A percentile compares a stretch with the other conserved stretches of the same genome.
Evolutionary conservation across 2,113 vertebrate species (phyloP).

Genomic region (Colaptes auratus): DNA sequence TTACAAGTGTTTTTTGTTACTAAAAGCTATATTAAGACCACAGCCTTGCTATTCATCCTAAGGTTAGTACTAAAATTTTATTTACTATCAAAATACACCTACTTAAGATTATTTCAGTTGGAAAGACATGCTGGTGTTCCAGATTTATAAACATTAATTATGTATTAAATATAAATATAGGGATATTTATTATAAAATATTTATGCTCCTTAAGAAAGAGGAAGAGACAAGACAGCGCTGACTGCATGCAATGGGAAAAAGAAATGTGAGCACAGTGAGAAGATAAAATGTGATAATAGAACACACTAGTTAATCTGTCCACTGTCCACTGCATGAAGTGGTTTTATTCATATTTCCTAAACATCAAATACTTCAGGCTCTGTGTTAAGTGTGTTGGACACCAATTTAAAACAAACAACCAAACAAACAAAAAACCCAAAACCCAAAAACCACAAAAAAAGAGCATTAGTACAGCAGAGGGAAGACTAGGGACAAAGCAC

Average conservation of each 20-base stretch:
- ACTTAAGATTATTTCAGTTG: not conserved
- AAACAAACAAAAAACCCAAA: not conserved
- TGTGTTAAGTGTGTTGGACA: not conserved
- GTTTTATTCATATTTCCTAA: not conserved
- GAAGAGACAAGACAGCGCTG: not conserved
- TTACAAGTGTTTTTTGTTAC: not conserved
- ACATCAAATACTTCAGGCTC: not conserved
- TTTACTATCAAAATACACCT: not conserved
- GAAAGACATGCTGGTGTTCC: not conserved
- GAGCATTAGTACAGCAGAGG: not conserved
- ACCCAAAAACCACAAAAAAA: not conserved
- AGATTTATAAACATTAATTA: not conserved
- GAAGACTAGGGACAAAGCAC: not conserved
- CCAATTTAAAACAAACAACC: not conserved
- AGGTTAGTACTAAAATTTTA: not conserved
- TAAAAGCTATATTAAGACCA: not conserved
- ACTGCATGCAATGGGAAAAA: not conserved
- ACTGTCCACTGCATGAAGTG: not conserved
- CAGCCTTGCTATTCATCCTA: not conserved
- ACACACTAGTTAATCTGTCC: not conserved
- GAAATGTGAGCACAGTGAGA: not conserved
- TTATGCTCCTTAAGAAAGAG: not conserved
- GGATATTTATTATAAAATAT: not conserved
- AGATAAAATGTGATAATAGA: not conserved
- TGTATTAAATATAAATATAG: not conserved